Conservation (phyloP, 2,113 vertebrate species). For the Tor tambroides region DNA sequence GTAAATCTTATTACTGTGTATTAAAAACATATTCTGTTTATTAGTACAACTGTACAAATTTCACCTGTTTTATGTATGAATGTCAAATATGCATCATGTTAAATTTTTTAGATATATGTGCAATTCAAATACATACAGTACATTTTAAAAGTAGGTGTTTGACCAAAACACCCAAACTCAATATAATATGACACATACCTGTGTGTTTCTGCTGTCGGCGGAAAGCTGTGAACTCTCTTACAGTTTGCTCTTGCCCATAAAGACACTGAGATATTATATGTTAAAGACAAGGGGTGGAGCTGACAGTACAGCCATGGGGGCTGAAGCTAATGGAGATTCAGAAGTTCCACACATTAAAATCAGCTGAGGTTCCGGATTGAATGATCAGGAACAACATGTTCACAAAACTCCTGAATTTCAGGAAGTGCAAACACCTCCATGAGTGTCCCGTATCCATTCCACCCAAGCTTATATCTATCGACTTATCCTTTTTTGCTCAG, state of each 20-base stretch:
- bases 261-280: neutral
- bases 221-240: neutral
- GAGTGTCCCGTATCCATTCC: neutral
- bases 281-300: neutral
- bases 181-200: neutral
- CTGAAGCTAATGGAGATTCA: neutral
- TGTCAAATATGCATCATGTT: no score
- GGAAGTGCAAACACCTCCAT: neutral
- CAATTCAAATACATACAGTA: no score
- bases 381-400: neutral
- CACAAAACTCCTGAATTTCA: neutral
- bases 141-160: no score
- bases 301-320: neutral
- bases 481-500: neutral
- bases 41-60: no score
- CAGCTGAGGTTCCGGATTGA: neutral
- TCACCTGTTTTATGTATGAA: neutral
- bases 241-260: neutral
- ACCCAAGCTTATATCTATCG: neutral
- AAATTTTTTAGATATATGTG: no score
- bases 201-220: neutral
- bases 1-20: no score
- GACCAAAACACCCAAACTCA: neutral
- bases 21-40: no score
- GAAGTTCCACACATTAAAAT: neutral